Percentiles rank a stretch among this genome's conserved stretches.
Conservation (phyloP, 2,888 invertebrate species). For the Panopea generosa region DNA sequence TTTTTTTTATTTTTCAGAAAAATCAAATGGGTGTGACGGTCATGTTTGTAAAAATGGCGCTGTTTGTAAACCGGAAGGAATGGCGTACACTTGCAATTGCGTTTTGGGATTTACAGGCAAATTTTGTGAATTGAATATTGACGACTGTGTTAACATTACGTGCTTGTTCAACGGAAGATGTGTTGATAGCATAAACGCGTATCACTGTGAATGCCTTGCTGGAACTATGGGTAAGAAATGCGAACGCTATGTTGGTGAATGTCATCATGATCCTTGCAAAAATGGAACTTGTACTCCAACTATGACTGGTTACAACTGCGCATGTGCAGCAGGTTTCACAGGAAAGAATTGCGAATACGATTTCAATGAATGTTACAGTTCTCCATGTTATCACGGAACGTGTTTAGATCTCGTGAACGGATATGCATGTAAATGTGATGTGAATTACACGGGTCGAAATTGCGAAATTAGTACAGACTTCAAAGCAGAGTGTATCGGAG, state of each 20-base stretch:
- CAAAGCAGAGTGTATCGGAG: conserved; percentile 10
- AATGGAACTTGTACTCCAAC: conserved; percentile 34
- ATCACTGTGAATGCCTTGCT: conserved; percentile 24
- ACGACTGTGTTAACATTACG: conserved; percentile 13
- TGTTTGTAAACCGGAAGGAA: conserved; percentile 1
- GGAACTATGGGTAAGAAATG: conserved; percentile 30
- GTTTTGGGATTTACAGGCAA: conserved; percentile 1
- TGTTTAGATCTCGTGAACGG: conserved; percentile 40
- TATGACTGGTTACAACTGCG: conserved; percentile 28
- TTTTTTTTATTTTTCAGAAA: no score
- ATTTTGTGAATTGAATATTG: conserved; percentile 10
- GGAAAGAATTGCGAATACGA: conserved; percentile 46
- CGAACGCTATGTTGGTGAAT: conserved; percentile 35
- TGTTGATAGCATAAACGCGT: conserved; percentile 1
- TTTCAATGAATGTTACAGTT: conserved; percentile 50
- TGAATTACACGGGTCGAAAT: conserved; percentile 21
- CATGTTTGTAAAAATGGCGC: conserved; percentile 34
- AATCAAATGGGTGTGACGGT: no score
- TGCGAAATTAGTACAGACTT: conserved; percentile 26
- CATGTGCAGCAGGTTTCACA: conserved; percentile 37
- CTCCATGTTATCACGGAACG: conserved; percentile 35
- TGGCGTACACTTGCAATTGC: conserved; percentile 6
- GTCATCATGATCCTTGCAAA: conserved; percentile 31
- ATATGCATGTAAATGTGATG: conserved; percentile 30
- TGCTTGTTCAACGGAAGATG: conserved; percentile 37